Percentiles rank a stretch among this genome's conserved stretches.
phyloP scores from a whole-genome alignment of 2,113 vertebrate species.

The Anoura caudifer region DNA sequence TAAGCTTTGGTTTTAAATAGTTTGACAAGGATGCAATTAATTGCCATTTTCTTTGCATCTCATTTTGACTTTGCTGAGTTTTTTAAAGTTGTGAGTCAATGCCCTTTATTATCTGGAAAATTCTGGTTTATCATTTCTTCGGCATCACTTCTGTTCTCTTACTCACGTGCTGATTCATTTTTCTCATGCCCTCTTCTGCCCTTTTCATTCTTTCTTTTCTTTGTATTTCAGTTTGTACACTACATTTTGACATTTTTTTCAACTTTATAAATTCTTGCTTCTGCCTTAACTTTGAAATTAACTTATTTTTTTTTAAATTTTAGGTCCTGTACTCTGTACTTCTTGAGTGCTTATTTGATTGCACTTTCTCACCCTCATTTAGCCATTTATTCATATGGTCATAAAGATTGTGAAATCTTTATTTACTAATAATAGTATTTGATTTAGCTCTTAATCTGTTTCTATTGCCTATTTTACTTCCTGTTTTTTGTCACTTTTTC shows the following conservation, averaged over 20 bases:
- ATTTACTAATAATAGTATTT: neutral
- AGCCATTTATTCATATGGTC: neutral
- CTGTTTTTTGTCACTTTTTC: neutral
- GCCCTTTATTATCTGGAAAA: neutral
- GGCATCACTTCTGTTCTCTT: neutral
- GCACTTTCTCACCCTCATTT: neutral
- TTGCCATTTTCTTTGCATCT: neutral
- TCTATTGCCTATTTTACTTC: neutral
- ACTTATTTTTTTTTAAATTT: neutral
- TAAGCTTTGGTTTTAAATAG: neutral
- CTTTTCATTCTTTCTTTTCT: neutral
- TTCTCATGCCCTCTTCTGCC: fast-evolving
- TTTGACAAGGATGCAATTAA: neutral
- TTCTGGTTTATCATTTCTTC: neutral
- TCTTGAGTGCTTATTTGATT: neutral
- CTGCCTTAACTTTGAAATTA: neutral
- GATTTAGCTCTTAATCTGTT: neutral
- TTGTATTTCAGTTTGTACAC: neutral
- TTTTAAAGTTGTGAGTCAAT: neutral
- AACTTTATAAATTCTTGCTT: neutral
- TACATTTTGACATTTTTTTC: neutral
- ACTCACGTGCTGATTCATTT: too few species aligned
- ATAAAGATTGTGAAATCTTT: neutral
- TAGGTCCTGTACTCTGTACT: neutral
- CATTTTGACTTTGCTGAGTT: neutral